Base-by-base conservation (phyloP, 2,113 vertebrate genomes). In the Camarhynchus parvulus region DNA sequence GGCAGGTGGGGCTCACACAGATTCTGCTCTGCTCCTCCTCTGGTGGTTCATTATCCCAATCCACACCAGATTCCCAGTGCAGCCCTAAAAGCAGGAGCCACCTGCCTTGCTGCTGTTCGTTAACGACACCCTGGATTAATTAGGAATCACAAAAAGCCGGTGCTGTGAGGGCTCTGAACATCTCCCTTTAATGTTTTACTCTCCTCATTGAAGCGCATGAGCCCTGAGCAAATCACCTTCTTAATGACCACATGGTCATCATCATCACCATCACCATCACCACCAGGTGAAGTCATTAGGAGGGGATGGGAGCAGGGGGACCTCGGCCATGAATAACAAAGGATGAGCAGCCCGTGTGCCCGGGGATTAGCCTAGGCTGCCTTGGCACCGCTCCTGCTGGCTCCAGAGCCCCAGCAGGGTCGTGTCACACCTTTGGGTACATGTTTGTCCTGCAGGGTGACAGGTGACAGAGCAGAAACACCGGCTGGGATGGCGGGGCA, bases 211-310 rank as follows among this genome's bases (percentile, higher is more conserved):
- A 89, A 33, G 81, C 72, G 10, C 47, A n/a, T 62, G 58, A 87
- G 58, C 49, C 55, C 66, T 22, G 83, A 93, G 92, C 19, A 1
- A 93, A 92, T 94, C 53, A 13, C 92, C 50, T 13, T 66, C 62
- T 85, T 96, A 94, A 96, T 66, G 83, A 56, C 33, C 78, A 39
- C 80, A 91, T 82, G 76, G 72, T 74, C 74, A 59, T 67, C 70
- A 53, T 50, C 53, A 84, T 46, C 68, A 84, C 37, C 68, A 63
- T 44, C 46, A 63, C 3, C 77, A 76, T 66, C 74, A 85, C 39
- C 77, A 66, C 37, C 47, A 5, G 5, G 35, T 23, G 64, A 39
- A 84, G 77, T 35, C 68, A 17, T 95, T 82, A 90, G 33, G 64
- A 68, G 37, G n/a, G 53, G 55, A 63, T 80, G 80, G 64, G 62